Conservation (phyloP, 2,888 invertebrate species). For the Metalampra italica region DNA sequence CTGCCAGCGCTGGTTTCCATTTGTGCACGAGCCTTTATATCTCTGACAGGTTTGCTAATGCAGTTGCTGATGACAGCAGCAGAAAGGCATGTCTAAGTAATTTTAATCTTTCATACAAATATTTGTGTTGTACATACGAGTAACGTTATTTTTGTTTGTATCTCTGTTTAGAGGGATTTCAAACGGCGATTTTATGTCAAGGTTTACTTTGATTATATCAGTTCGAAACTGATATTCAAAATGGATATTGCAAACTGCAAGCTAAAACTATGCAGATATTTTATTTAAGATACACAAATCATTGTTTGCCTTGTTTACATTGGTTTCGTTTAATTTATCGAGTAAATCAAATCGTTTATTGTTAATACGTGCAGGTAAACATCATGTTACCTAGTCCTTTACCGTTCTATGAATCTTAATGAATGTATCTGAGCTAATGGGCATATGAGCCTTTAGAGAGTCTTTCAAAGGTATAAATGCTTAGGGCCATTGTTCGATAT, state of each 20-base stretch:
- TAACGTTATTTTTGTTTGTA: too few relatives aligned
- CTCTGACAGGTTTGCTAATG: conserved; percentile 13
- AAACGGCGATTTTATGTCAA: too few relatives aligned
- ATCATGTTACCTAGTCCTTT: neutral
- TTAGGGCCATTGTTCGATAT: conserved; percentile 10
- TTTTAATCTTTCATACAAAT: neutral
- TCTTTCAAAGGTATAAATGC: conserved; percentile 8
- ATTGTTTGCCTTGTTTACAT: too few relatives aligned
- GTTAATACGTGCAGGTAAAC: too few relatives aligned
- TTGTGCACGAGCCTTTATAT: conserved; percentile 26
- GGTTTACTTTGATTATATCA: too few relatives aligned
- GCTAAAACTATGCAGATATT: too few relatives aligned
- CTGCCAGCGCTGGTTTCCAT: conserved; percentile 39
- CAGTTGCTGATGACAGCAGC: conserved; percentile 1
- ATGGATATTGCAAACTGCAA: too few relatives aligned
- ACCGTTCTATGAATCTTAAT: neutral
- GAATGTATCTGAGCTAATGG: conserved; percentile 10
- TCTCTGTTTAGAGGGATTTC: too few relatives aligned
- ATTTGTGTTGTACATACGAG: neutral
- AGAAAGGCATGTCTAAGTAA: neutral
- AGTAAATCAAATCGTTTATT: too few relatives aligned
- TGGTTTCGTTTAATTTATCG: too few relatives aligned
- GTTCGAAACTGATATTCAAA: too few relatives aligned
- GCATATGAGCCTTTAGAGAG: conserved; percentile 4
- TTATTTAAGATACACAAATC: too few relatives aligned